phyloP scores from a whole-genome alignment of 92 coral and sea anemone species.

The Epizoanthus scotinus region DNA sequence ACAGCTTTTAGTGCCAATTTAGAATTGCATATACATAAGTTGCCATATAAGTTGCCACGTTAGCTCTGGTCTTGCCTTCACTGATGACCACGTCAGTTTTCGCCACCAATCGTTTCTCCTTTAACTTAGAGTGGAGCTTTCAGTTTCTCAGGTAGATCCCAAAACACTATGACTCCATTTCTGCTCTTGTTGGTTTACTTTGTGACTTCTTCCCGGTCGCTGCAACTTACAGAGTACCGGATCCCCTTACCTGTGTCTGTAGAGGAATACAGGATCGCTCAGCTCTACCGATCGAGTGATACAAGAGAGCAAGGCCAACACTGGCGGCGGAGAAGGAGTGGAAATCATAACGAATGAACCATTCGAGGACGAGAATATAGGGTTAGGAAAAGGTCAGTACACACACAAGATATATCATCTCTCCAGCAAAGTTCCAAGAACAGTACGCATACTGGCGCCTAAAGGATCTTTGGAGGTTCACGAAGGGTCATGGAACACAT shows the following conservation, averaged over 20 bases:
- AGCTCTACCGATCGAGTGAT: conserved; percentile 89
- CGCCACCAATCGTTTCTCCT: too few relatives aligned
- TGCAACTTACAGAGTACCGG: conserved; percentile 58
- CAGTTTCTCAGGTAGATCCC: too few relatives aligned
- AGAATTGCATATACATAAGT: too few relatives aligned
- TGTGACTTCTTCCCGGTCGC: not conserved
- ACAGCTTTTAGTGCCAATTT: too few relatives aligned
- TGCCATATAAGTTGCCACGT: too few relatives aligned
- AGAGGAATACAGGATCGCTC: conserved; percentile 83
- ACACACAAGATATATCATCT: conserved; percentile 85
- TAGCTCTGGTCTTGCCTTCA: too few relatives aligned
- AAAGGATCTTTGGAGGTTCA: conserved; percentile 83
- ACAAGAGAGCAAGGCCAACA: conserved; percentile 93
- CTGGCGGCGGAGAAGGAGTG: conserved; percentile 98
- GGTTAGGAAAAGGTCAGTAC: conserved; percentile 59
- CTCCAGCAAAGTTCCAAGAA: conserved; percentile 63
- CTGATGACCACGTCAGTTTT: too few relatives aligned
- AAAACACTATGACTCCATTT: not conserved
- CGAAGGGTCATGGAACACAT: conserved; percentile 93
- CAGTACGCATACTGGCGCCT: conserved; percentile 78
- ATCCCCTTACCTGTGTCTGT: conserved; percentile 86
- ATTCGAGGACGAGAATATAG: not conserved
- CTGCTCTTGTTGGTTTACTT: not conserved
- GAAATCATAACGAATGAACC: conserved; percentile 76
- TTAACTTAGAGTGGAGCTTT: too few relatives aligned